Evolutionary conservation across 2,113 vertebrate species (phyloP), one percentile per base, ranked within the genome.

Genomic region (Spilogale gracilis): DNA sequence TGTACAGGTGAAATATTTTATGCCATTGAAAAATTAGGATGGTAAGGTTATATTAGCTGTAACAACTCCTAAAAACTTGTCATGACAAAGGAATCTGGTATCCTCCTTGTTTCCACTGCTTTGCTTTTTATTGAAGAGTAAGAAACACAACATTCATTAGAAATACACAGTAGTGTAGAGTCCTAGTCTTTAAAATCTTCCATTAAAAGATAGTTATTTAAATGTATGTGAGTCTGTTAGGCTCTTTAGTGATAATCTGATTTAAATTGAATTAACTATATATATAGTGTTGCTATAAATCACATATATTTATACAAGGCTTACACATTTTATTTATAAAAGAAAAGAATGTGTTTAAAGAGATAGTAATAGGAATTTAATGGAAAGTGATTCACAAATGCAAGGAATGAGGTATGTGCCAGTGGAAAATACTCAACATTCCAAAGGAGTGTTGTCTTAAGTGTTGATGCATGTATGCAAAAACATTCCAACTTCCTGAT

Each of bases 321-420:
- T 93, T 95, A 94, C 81, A 97, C 50, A 93, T 69, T 91, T 93
- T 96, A 93, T 97, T 98, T 95, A 95, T 96, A 92, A 79, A 92
- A 93, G 83, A n/a, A 95, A 97, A 58, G 96, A 86, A 82, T 38
- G 27, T 98, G 30, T 98, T 93, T 94, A 95, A 97, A 92, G 71
- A 94, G n/a, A 43, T 10, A 48, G 79, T 95, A 95, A 74, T 97
- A 97, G 92, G 79, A 98, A 97, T 73, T 97, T 97, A 65, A 84
- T 84, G n/a, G 67, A 84, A 95, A 88, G 65, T 71, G 67, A 87
- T 76, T 95, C 67, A 88, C 11, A 32, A 73, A 78, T 63, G 76
- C 23, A 38, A 71, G 32, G 20, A 91, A 20, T 23, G 78, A 94
- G 60, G 21, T 89, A 94, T 32, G n/a, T 27, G 48, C 20, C 89